Conservation (phyloP, 2,113 vertebrate genomes). For the Chloebia gouldiae region DNA sequence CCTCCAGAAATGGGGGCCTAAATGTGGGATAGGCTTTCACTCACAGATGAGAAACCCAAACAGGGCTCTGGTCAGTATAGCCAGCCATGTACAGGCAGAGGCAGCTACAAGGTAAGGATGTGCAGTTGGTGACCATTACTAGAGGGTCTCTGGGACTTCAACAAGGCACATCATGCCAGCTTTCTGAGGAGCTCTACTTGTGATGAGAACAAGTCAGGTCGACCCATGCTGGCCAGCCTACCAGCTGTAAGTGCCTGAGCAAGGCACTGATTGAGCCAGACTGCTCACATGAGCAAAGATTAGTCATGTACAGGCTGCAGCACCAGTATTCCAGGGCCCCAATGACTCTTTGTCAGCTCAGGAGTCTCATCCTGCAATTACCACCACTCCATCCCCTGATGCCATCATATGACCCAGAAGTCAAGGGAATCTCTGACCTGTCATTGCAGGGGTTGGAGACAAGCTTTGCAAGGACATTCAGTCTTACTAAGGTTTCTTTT, state of each 20-base stretch:
- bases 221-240: background rate
- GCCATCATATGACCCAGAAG: background rate
- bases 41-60: background rate
- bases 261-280: background rate
- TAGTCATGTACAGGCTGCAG: background rate
- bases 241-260: background rate
- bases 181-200: background rate
- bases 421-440: background rate
- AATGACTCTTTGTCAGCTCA: background rate
- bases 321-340: background rate
- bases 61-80: background rate
- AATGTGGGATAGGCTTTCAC: background rate
- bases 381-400: background rate
- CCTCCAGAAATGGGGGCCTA: background rate
- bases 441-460: background rate
- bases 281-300: background rate
- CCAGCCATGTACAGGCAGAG: background rate
- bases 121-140: background rate
- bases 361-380: background rate
- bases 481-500: background rate
- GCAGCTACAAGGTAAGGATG: background rate
- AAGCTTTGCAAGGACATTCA: background rate
- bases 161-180: background rate
- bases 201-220: background rate
- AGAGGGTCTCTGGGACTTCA: background rate